Base-by-base conservation (phyloP, 2,113 vertebrate species). In the Willisornis vidua region DNA sequence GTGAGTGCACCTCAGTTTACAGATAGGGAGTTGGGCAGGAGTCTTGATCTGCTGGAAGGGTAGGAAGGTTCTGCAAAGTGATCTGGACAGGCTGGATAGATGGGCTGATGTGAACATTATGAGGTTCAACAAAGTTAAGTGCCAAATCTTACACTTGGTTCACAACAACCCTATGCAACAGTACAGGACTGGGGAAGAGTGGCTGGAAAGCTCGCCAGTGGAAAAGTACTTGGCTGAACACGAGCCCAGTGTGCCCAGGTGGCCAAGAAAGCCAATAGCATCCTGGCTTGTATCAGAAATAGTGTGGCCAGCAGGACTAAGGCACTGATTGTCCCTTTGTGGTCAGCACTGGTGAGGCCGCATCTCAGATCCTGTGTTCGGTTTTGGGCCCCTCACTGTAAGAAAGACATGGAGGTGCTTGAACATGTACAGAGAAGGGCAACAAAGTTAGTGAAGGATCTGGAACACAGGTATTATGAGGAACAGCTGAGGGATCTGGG, bases 61-160 rank as follows among this genome's bases (percentile, higher is more conserved):
- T 5, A 49, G 39, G 4, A 49, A 59, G 31, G 2, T 13, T 43
- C 19, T 82, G 9, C 19, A 31, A n/a, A 58, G 31, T 9, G 10
- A 8, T 43, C 19, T 70, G 45, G 39, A 28, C 49, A 48, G 39
- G 18, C 45, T 71, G 82, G 19, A 35, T 45, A 0, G 0, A 19
- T 55, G 8, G 20, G 6, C 51, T 2, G 2, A 45, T 24, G 9
- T 10, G 3, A 19, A 0, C 1, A 28, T 8, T 49, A 1, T 35
- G 13, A 49, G 18, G 3, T 37, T 75, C 28, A 70, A 14, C 9
- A 51, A 45, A 13, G 35, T 46, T 6, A 25, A 29, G 25, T 33
- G 33, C 33, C 0, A 1, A 7, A 31, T 83, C 18, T 28, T 70
- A 39, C 5, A 6, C 6, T 15, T 86, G 14, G 5, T 10, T 68